These are phyloP conservation scores for Oxyura jamaicensis DNA, from an alignment of 2,113 vertebrate genomes.

Conservation along the genomic window DNA sequence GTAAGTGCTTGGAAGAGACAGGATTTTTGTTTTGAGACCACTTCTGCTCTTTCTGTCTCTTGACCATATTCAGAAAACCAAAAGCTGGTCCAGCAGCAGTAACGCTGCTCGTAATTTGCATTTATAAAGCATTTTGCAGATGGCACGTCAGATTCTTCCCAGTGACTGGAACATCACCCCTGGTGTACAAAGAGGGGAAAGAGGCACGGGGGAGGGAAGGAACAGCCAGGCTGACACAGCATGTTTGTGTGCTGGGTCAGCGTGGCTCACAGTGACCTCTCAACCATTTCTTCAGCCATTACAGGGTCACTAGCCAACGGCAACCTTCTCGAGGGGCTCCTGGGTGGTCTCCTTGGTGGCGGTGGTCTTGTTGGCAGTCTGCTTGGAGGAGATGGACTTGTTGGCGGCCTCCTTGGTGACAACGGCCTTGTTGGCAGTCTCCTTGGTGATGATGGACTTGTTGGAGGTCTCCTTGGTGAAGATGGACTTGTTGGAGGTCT, in stretches of 20 bases:
- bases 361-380: not conserved
- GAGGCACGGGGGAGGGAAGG: not conserved
- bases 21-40: not conserved
- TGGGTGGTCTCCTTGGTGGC: not conserved
- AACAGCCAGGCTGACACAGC: not conserved
- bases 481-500: rapidly evolving
- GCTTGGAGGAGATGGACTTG: rapidly evolving
- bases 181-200: rapidly evolving
- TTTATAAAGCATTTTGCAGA: not conserved
- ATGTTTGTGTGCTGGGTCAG: not conserved
- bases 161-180: not conserved
- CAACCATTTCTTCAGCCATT: constrained; percentile 20
- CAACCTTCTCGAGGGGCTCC: constrained; percentile 3
- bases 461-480: not conserved
- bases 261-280: not conserved
- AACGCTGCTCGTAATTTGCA: not conserved
- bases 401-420: not conserved
- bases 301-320: not conserved
- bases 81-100: not conserved
- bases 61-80: not conserved
- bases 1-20: constrained; percentile 32
- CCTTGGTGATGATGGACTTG: rapidly evolving
- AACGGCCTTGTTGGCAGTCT: not conserved
- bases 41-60: not conserved
- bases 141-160: not conserved